Evolutionary conservation across 2,113 vertebrate genomes (phyloP).

Genomic region (Bagarius yarrelli): DNA sequence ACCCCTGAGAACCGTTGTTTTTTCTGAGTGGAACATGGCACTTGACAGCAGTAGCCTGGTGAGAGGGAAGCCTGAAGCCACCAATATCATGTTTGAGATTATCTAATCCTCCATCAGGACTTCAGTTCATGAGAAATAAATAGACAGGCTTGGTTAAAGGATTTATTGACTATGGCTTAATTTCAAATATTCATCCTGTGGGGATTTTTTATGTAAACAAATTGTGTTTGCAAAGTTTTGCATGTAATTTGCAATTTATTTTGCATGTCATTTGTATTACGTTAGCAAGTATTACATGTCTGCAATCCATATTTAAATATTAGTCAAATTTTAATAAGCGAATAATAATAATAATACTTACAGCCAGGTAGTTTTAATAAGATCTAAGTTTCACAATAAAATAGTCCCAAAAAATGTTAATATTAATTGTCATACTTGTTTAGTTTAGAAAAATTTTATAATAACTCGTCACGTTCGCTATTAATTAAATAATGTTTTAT

Average conservation of each 20-base stretch:
- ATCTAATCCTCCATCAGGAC: slow-evolving; percentile 70
- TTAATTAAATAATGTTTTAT: not conserved
- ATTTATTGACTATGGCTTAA: not conserved
- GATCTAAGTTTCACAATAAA: no score
- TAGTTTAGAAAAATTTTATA: not conserved
- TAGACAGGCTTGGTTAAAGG: slow-evolving; percentile 44
- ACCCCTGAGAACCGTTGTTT: slow-evolving; percentile 67
- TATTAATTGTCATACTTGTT: no score
- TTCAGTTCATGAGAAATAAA: slow-evolving; percentile 65
- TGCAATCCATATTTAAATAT: no score
- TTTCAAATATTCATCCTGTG: not conserved
- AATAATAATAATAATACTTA: no score
- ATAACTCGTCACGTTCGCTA: not conserved
- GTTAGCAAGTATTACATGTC: not conserved
- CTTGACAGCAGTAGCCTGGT: slow-evolving; percentile 56
- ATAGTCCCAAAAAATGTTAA: no score
- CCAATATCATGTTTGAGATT: slow-evolving; percentile 68
- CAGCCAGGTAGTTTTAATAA: no score
- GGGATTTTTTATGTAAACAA: not conserved
- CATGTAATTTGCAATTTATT: not conserved
- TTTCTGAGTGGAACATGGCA: slow-evolving; percentile 60
- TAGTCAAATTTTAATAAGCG: no score
- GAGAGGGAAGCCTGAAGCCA: slow-evolving; percentile 52
- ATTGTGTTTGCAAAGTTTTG: not conserved
- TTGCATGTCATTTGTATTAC: not conserved